Evolutionary conservation across 2,888 invertebrate species (phyloP).

Genomic region (Cenopis cana): DNA sequence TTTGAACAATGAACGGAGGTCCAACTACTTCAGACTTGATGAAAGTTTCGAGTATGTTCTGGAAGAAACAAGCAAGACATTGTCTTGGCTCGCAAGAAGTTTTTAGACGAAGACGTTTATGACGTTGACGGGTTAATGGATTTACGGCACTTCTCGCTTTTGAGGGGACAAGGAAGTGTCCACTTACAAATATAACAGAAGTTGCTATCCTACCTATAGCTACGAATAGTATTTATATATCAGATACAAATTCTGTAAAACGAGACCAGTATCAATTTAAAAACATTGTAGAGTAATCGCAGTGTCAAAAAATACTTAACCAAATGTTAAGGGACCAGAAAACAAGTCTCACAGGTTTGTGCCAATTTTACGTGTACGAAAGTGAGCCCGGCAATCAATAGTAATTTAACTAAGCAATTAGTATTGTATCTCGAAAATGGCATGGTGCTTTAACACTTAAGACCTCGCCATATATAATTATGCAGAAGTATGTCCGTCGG

Average conservation of each 20-base stretch:
- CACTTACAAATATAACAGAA: not conserved
- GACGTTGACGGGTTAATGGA: not conserved
- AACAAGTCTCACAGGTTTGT: constrained; percentile 2
- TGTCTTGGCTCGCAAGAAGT: constrained; percentile 17
- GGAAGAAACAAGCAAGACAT: constrained; percentile 50
- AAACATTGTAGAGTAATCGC: not conserved
- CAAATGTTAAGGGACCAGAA: not conserved
- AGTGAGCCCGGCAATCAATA: constrained; percentile 31
- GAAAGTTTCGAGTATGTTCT: constrained; percentile 60
- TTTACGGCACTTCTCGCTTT: not conserved
- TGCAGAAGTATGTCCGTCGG: constrained; percentile 64
- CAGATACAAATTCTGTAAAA: not conserved
- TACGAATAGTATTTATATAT: not conserved
- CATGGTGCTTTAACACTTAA: constrained; percentile 44
- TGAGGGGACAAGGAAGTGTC: not conserved
- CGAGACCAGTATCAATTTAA: not conserved
- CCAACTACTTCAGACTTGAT: constrained; percentile 65
- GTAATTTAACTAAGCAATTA: constrained; percentile 34
- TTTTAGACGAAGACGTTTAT: not conserved
- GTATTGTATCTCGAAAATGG: constrained; percentile 36
- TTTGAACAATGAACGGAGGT: constrained; percentile 65
- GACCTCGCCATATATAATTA: constrained; percentile 53
- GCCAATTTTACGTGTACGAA: not conserved
- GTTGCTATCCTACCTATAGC: not conserved
- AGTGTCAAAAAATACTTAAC: not conserved